Base-by-base conservation (phyloP, 2,888 invertebrate species). In the Tipula lateralis region DNA sequence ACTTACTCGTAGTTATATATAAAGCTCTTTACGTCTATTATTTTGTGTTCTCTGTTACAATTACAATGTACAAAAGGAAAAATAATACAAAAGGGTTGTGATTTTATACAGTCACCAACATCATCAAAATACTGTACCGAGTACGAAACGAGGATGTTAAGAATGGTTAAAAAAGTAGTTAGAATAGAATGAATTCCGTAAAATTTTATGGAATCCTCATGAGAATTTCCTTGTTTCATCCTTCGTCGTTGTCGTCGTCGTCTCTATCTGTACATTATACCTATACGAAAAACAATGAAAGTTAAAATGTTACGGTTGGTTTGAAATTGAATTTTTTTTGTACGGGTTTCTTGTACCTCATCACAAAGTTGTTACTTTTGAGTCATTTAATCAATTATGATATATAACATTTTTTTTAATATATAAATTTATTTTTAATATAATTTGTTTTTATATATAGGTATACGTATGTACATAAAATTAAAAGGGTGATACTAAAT, bases 331-430 rank as follows among this genome's bases (percentile, higher is more conserved):
- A 66, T 66, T 66, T 66, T 50, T 50, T 66, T 66, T 66, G 66
- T 66, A 44, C 44, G 44, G 44, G 44, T 16, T 44, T 66, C 24
- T 66, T 66, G 24, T 66, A 66, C 24, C 66, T 66, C 66, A 66
- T 66, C 66, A 66, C 66, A 66, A 66, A 66, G 66, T 66, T 7
- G 12, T 66, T 66, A 24, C 24, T 66, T 66, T 66, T 66, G 66
- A 66, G 66, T 66, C 66, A 66, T 66, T 66, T 66, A 66, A 66
- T 66, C 66, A 66, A 66, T 66, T 66, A 66, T 66, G 66, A 24
- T 66, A 24, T 66, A 66, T 19, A 66, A 24, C 5, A 24, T 24
- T 66, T 66, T 44, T 66, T 66, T 66, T 66, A 66, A 2, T 24
- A 66, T n/a, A 44, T 1, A 36, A 36, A 36, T 36, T 36, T 36